Evolutionary conservation across 2,797 vertebrate genomes (phyloP).

Genomic region (Enteromius fasciolatus): DNA sequence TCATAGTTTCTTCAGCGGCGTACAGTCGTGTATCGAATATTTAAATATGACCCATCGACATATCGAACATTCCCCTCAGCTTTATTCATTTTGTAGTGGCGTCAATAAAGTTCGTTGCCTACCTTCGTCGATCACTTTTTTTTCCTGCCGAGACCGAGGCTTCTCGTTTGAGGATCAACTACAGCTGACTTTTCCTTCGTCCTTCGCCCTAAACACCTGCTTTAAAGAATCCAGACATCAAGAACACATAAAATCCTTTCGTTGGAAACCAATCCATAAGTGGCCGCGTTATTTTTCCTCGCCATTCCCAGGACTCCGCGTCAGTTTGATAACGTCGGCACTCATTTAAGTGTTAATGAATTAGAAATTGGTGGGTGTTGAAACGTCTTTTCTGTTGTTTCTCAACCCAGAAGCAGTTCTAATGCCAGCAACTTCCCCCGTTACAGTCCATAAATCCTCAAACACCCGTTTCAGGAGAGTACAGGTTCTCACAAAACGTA

Average conservation of each 20-base stretch:
- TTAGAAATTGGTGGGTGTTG: not conserved
- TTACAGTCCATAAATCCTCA: constrained; percentile 36
- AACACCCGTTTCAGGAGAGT: constrained; percentile 17
- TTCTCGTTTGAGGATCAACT: constrained; percentile 43
- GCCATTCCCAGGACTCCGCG: constrained; percentile 58
- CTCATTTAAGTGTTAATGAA: constrained; percentile 26
- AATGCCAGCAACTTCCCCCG: not conserved
- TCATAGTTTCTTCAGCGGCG: constrained; percentile 3
- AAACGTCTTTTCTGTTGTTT: constrained; percentile 27
- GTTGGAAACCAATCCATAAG: constrained; percentile 65
- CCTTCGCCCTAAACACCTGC: constrained; percentile 69
- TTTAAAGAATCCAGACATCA: constrained; percentile 58
- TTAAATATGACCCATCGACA: not conserved
- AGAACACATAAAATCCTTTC: constrained; percentile 64
- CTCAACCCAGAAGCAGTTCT: not conserved
- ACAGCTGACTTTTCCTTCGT: constrained; percentile 60
- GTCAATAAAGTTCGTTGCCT: constrained; percentile 47
- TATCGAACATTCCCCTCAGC: not conserved
- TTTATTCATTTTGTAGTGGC: constrained; percentile 31
- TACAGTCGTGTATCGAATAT: not conserved
- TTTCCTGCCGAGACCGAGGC: constrained; percentile 43
- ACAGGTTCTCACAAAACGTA: not conserved
- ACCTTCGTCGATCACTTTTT: constrained; percentile 73
- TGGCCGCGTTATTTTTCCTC: constrained; percentile 63
- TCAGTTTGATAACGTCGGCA: constrained; percentile 47